Conservation (phyloP, 2,113 vertebrate species). For the Puntigrus tetrazona region DNA sequence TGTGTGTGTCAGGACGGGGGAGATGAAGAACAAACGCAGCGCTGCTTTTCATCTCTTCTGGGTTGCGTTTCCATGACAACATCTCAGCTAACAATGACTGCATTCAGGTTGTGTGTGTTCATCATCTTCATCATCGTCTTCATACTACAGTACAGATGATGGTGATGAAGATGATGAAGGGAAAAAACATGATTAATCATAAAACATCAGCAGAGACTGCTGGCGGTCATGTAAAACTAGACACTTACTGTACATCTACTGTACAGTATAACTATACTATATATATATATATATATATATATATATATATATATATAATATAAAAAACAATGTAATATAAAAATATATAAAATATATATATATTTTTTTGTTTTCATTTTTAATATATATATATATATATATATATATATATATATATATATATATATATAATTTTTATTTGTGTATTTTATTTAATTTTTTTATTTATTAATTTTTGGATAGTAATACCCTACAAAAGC, state of each 20-base stretch:
- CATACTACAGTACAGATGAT: not conserved
- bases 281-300: no score
- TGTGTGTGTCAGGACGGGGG: not conserved
- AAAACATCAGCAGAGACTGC: not conserved
- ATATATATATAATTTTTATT: no score
- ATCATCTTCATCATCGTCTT: not conserved
- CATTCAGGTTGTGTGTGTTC: slow-evolving; percentile 19
- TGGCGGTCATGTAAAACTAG: not conserved
- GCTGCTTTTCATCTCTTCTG: slow-evolving; percentile 50
- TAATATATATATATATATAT: no score
- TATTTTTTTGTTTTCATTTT: no score
- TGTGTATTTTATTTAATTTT: no score
- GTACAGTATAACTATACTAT: no score
- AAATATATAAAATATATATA: no score
- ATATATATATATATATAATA: no score
- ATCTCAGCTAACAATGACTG: slow-evolving; percentile 47
- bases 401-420: no score
- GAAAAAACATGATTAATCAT: not conserved
- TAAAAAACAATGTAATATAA: no score
- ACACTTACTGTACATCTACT: not conserved
- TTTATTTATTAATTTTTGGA: no score
- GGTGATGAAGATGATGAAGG: not conserved
- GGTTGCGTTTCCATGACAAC: slow-evolving; percentile 59
- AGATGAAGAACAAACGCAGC: not conserved
- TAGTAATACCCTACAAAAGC: no score